phyloP scores from a whole-genome alignment of 2,888 invertebrate species.

The Plebejus melissa region DNA sequence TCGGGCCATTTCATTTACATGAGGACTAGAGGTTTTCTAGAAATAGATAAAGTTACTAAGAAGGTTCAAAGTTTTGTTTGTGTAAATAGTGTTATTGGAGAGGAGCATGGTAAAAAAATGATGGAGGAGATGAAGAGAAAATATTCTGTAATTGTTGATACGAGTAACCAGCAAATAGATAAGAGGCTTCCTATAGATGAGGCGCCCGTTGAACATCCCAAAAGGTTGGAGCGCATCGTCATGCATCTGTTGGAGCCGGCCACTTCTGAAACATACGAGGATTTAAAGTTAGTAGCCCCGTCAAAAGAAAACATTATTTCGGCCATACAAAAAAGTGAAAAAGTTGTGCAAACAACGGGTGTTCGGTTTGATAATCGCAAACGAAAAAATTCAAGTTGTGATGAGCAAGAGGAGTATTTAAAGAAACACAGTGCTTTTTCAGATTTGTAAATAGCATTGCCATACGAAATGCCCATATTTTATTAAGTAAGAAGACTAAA shows the following conservation, averaged over 20 bases:
- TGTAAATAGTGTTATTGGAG: constrained; percentile 87
- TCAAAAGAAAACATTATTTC: constrained; percentile 71
- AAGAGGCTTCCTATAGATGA: constrained; percentile 50
- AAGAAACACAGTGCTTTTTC: constrained; percentile 54
- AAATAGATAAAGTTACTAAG: constrained; percentile 87
- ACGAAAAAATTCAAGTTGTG: constrained; percentile 57
- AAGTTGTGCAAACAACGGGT: constrained; percentile 66
- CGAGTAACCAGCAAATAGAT: constrained; percentile 61
- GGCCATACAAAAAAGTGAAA: constrained; percentile 71
- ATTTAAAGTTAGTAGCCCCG: constrained; percentile 64
- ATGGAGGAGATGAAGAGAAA: constrained; percentile 89
- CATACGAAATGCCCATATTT: neutral
- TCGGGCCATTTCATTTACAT: constrained; percentile 92
- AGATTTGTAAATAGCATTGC: constrained; percentile 27
- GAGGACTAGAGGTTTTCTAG: constrained; percentile 90
- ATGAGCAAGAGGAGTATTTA: constrained; percentile 51
- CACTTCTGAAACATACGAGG: constrained; percentile 55
- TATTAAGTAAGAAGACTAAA: neutral
- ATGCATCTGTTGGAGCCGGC: constrained; percentile 80
- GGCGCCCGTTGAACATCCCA: constrained; percentile 83
- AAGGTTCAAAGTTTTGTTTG: constrained; percentile 92
- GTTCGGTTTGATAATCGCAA: constrained; percentile 66
- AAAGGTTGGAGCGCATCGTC: constrained; percentile 84
- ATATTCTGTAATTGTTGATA: constrained; percentile 84
- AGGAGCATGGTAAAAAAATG: constrained; percentile 86